phyloP scores from a whole-genome alignment of 2,888 invertebrate species.

The Lasioglossum zephyrum region DNA sequence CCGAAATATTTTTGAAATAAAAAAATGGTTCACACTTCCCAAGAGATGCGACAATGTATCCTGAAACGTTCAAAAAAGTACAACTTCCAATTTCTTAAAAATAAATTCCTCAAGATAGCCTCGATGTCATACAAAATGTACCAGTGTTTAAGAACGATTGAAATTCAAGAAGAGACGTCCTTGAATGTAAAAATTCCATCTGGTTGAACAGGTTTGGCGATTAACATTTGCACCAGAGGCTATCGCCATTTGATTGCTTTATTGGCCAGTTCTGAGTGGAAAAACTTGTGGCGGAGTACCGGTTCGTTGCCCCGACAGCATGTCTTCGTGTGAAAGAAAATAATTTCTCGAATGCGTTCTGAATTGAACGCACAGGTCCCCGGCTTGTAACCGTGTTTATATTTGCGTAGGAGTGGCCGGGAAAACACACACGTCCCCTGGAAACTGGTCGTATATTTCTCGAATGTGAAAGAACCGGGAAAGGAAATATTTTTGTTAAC shows the following conservation, averaged over 20 bases:
- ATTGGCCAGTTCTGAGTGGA: background rate
- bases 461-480: background rate
- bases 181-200: background rate
- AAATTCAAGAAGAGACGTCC: background rate
- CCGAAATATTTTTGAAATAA: too few species aligned
- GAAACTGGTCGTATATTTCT: constrained; percentile 11
- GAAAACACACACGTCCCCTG: background rate
- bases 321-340: background rate
- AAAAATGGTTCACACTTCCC: background rate
- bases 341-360: background rate
- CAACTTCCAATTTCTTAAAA: background rate
- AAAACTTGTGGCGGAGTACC: background rate
- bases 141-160: background rate
- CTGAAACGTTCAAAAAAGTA: background rate
- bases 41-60: background rate
- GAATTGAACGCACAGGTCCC: background rate
- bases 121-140: background rate
- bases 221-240: background rate
- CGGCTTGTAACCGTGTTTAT: background rate
- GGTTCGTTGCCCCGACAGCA: background rate
- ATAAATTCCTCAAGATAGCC: background rate
- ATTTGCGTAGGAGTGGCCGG: background rate
- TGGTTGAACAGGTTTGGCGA: background rate
- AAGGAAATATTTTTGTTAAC: constrained; percentile 30
- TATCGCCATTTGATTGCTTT: background rate